Conservation (phyloP, 2,888 invertebrate genomes). For the Nebria brevicollis region DNA sequence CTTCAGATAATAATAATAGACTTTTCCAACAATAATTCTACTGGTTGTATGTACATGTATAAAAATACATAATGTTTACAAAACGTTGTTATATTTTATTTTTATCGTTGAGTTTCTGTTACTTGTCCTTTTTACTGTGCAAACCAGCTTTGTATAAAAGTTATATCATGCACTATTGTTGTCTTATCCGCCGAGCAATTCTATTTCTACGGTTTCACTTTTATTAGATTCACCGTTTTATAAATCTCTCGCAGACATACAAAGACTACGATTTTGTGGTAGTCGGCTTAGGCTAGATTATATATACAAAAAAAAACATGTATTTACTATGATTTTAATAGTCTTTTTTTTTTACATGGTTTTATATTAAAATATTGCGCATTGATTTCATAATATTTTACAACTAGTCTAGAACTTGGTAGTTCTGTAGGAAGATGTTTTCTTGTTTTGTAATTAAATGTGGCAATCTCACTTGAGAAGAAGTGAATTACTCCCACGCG, state of each 20-base stretch:
- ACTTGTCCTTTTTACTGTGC: not conserved
- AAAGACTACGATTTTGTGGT: not conserved
- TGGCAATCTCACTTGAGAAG: too few relatives aligned
- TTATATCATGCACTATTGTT: not conserved
- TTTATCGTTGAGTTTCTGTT: not conserved
- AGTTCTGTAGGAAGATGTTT: too few relatives aligned
- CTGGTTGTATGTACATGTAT: not conserved
- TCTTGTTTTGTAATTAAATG: too few relatives aligned
- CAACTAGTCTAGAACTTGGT: too few relatives aligned
- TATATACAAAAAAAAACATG: not conserved
- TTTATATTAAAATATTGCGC: not conserved
- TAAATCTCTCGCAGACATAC: slow-evolving; percentile 19
- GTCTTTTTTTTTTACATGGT: not conserved
- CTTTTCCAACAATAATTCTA: not conserved
- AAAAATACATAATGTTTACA: not conserved
- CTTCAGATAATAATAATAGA: not conserved
- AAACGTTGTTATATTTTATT: not conserved
- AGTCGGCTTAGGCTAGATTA: not conserved
- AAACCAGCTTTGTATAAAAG: not conserved
- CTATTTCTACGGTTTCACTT: slow-evolving; percentile 26
- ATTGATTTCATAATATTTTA: too few relatives aligned
- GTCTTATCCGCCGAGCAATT: slow-evolving; percentile 2
- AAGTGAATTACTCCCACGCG: too few relatives aligned
- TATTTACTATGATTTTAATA: not conserved
- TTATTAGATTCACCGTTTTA: slow-evolving; percentile 18